Percentiles rank a stretch among this genome's conserved stretches.
Evolutionary conservation across 2,888 invertebrate species (phyloP).

Genomic region (Trichopoda pennipes): DNA sequence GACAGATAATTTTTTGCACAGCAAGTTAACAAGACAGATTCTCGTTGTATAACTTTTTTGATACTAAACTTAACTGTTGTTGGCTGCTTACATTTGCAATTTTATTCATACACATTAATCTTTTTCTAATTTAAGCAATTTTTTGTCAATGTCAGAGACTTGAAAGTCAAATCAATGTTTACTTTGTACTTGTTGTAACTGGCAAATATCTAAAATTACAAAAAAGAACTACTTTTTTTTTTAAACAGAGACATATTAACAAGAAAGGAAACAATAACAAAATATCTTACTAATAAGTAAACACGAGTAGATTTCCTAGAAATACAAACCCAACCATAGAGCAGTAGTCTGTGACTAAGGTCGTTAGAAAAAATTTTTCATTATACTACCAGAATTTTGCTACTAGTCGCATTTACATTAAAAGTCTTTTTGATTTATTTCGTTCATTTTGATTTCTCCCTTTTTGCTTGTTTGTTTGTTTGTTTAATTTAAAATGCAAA

Average conservation of each 20-base stretch:
- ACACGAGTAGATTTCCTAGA: not conserved
- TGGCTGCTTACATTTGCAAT: not conserved
- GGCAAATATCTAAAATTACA: not conserved
- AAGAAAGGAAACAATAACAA: not conserved
- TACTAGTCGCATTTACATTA: not conserved
- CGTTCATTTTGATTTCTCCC: constrained; percentile 33
- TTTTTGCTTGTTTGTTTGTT: not conserved
- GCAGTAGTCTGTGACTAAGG: not conserved
- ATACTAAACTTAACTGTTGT: not conserved
- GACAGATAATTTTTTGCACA: too few relatives aligned
- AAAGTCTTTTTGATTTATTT: constrained; percentile 33
- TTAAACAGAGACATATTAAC: not conserved
- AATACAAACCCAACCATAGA: constrained; percentile 9
- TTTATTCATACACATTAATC: not conserved
- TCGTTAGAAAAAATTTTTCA: not conserved
- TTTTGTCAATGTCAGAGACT: constrained; percentile 4
- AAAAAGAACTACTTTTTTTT: constrained; percentile 3
- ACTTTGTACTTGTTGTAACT: constrained; percentile 27
- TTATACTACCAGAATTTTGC: not conserved
- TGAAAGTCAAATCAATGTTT: constrained; percentile 39
- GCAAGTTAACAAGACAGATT: not conserved
- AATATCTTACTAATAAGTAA: constrained; percentile 9
- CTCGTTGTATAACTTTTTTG: not conserved
- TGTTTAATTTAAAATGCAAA: not conserved
- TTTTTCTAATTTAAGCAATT: constrained; percentile 7